A percentile compares a stretch with the other conserved stretches of the same genome.
These are phyloP conservation scores for Neodon shergylaensis DNA, from an alignment of 2,113 vertebrate species.

Conservation along the genomic window DNA sequence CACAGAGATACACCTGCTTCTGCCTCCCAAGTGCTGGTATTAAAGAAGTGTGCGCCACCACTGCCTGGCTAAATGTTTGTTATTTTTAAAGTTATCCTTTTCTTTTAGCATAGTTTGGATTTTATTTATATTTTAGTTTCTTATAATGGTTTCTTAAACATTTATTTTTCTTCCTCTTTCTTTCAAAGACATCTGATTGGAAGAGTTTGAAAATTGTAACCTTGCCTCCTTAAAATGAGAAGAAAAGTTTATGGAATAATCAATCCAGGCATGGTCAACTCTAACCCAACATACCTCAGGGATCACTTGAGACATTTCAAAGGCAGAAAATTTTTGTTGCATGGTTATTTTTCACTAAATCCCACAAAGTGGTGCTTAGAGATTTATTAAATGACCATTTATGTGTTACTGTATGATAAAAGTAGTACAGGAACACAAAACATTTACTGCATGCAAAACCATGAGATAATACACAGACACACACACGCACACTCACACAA, in stretches of 20 bases:
- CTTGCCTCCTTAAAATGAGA: neutral
- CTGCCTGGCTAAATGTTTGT: too few species aligned
- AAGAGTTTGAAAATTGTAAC: neutral
- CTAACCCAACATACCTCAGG: neutral
- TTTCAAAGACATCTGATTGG: neutral
- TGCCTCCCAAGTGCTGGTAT: too few species aligned
- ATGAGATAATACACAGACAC: neutral
- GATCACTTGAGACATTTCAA: neutral
- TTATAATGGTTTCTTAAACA: neutral
- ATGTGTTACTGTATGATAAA: neutral
- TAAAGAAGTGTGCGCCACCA: too few species aligned
- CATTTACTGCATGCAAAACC: neutral
- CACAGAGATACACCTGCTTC: too few species aligned
- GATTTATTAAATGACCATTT: neutral
- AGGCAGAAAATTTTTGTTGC: neutral
- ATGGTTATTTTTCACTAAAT: neutral
- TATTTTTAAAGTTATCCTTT: constrained; percentile 40
- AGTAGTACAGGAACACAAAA: neutral
- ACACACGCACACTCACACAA: neutral
- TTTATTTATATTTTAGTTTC: neutral
- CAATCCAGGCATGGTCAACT: neutral
- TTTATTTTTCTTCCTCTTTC: neutral
- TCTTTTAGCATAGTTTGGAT: constrained; percentile 27
- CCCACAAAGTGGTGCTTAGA: neutral
- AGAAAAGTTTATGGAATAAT: too few species aligned